Evolutionary conservation across 2,888 invertebrate species (phyloP), one percentile per base, ranked within the genome.

Genomic region (Empis livida): DNA sequence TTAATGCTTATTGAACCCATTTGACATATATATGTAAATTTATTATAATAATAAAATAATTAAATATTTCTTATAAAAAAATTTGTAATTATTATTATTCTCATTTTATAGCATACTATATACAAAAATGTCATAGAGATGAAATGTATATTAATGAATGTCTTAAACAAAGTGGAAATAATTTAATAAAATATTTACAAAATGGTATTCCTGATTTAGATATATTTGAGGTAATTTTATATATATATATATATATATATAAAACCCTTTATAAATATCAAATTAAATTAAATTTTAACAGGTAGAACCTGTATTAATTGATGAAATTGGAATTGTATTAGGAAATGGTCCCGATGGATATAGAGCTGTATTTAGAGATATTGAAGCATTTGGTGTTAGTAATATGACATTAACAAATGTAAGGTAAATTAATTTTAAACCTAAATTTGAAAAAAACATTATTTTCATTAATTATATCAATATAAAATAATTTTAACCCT

Each of bases 321-420:
- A 89, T 62, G 86, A 89, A 66, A 77, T 89, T 49, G 82, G 85
- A 32, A 82, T 89, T 53, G 78, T 85, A 0, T 68, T 89, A 52
- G 89, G 89, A 41, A 79, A 76, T 23, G 88, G 88, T 0, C 85
- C 88, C 0, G 84, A 89, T 61, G 88, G 87, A 1, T 89, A 89
- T 70, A 75, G 82, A 43, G 88, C 87, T 2, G 79, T 80, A 39
- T 89, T 89, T 71, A 79, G 78, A 52, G 81, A 88, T 57, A 84
- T 89, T 56, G 77, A 84, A 54, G 87, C 88, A 1, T 83, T 75
- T 55, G 89, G 89, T 14, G 86, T 88, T 23, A 84, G 87, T 56
- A 82, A 86, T 57, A 74, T 88, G 64, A 81, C 84, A 44, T 79
- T 89, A 46, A 85, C 83, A 3, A 84, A 82, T 55, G 79, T 88